Evolutionary conservation across 2,113 vertebrate species (phyloP).

Genomic region (Ariopsis seemanni): DNA sequence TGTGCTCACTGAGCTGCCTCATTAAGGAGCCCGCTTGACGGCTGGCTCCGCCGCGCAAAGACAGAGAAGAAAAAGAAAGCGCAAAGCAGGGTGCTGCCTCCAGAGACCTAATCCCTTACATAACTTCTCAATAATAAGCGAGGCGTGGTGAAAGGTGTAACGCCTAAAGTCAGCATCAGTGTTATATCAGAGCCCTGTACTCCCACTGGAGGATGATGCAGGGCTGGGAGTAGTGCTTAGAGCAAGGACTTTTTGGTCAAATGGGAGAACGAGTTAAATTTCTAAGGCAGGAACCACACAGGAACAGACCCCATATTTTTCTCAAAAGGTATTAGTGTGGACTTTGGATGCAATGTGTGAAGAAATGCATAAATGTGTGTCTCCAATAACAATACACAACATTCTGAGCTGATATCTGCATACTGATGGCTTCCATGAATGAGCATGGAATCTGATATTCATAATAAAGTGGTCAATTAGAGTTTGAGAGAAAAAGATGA

Average conservation of each 20-base stretch:
- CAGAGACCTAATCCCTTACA: conserved; percentile 41
- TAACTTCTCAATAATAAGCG: conserved; percentile 46
- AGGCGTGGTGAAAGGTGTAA: conserved; percentile 5
- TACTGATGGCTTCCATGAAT: neutral
- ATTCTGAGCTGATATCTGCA: neutral
- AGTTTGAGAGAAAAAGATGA: neutral
- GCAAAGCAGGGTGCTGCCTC: conserved; percentile 4
- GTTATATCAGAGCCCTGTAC: neutral
- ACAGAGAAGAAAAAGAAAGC: conserved; percentile 32
- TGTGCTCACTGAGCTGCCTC: conserved; percentile 31
- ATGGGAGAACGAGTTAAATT: neutral
- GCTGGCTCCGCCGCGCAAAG: conserved; percentile 22
- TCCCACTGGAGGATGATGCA: neutral
- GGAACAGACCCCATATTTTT: neutral
- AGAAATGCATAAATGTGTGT: neutral
- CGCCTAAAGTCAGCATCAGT: conserved; percentile 14
- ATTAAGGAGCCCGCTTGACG: conserved; percentile 48
- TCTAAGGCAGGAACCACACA: neutral
- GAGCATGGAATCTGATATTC: neutral
- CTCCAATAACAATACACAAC: neutral
- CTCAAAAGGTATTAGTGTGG: neutral
- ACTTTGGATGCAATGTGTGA: neutral
- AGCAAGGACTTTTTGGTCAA: neutral
- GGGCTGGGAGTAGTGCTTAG: neutral
- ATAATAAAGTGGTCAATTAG: neutral